Evolutionary conservation across 2,113 vertebrate genomes (phyloP), one percentile per base, ranked within the genome.

Genomic region (Sinocyclocheilus grahami): DNA sequence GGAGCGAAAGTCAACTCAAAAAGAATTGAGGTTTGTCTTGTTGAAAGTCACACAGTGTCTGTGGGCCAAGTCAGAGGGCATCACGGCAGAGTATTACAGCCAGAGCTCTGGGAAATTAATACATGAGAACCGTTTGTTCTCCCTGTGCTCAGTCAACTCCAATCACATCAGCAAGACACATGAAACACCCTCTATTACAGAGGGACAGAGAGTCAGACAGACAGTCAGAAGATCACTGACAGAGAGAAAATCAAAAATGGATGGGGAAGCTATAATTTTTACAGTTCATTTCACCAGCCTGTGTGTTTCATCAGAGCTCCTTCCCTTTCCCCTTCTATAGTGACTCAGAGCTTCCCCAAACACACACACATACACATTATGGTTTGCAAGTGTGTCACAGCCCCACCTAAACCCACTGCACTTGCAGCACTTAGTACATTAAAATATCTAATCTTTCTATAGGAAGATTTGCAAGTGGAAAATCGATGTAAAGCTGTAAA

Each of bases 251-350:
- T 10, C 3, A 24, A 71, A 71, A 22, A 18, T 83, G 79, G 46
- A 63, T n/a, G 3, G 75, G 33, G 60, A 78, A 46, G 9, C 16
- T 48, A 24, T 78, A 27, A n/a, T 78, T 39, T 33, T 69, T 69
- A 48, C 55, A 51, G 46, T 78, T 63, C 3, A 80, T 85, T 85
- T 77, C 71, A 83, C 42, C 81, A 79, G 53, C 46, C 67, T 75
- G 33, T 20, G 63, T 30, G 80, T 76, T 86, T 77, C 85, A 69
- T 86, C 65, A 86, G 30, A 80, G 30, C 51, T 71, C 16, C 82
- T 89, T 86, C 86, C 83, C 51, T 85, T 86, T 89, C 83, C 69
- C 78, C 80, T 89, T 82, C 37, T 87, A 71, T 8, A 81, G 42
- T 81, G 82, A 82, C 60, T 86, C 65, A 86, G 51, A 86, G 77